Conservation (phyloP, 2,113 vertebrate genomes). For the Cyphomyrus plagiostoma region DNA sequence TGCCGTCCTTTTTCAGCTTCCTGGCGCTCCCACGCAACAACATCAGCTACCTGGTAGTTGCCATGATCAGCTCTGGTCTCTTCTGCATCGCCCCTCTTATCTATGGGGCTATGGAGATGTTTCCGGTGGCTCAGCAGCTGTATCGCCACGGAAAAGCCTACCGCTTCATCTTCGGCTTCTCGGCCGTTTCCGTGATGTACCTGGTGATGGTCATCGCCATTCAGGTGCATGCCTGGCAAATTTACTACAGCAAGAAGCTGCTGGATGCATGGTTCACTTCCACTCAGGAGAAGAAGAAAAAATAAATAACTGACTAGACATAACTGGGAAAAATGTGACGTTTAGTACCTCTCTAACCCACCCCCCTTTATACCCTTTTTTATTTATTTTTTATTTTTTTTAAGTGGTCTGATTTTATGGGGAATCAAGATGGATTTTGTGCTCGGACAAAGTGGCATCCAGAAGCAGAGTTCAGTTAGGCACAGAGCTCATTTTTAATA, state of each 20-base stretch:
- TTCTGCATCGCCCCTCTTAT: constrained; percentile 87
- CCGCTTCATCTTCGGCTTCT: constrained; percentile 87
- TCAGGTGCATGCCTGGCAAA: constrained; percentile 92
- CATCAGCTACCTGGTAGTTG: constrained; percentile 92
- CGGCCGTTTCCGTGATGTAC: constrained; percentile 86
- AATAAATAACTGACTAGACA: constrained; percentile 42
- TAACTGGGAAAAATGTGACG: background rate
- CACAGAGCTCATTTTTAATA: background rate
- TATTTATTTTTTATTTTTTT: background rate
- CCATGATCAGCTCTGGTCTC: constrained; percentile 90
- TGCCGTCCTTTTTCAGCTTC: constrained; percentile 78
- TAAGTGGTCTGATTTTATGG: background rate
- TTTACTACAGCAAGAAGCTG: constrained; percentile 97
- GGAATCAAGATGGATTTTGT: background rate
- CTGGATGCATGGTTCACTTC: constrained; percentile 92
- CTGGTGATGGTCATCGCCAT: constrained; percentile 79
- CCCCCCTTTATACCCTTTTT: background rate
- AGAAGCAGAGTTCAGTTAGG: background rate
- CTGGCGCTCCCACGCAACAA: constrained; percentile 89
- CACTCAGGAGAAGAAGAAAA: constrained; percentile 92
- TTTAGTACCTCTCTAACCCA: background rate
- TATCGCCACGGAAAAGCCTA: constrained; percentile 91
- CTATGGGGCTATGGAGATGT: constrained; percentile 96
- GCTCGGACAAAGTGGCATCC: background rate
- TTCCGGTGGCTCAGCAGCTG: constrained; percentile 89